Evolutionary conservation across 2,797 vertebrate species (phyloP).

Genomic region (Rhinophrynus dorsalis): DNA sequence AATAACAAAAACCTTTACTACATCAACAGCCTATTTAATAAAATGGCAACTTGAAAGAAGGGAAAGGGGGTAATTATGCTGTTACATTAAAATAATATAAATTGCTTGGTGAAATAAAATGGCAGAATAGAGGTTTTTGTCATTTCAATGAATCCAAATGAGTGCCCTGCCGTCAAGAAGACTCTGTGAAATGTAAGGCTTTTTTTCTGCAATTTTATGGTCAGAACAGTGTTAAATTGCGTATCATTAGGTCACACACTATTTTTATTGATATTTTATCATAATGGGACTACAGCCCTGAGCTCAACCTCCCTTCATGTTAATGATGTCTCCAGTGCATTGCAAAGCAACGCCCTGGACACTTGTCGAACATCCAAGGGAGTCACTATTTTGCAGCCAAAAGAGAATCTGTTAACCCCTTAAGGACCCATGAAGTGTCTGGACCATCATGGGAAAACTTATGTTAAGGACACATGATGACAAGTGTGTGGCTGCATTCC

Average conservation of each 20-base stretch:
- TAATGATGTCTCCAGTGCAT: too few species aligned
- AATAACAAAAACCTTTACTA: constrained; percentile 37
- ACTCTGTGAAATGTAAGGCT: constrained; percentile 37
- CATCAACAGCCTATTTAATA: constrained; percentile 42
- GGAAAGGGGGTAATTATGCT: constrained; percentile 45
- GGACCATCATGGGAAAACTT: too few species aligned
- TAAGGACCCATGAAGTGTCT: too few species aligned
- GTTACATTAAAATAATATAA: constrained; percentile 49
- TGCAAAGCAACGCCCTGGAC: too few species aligned
- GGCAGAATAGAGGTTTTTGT: constrained; percentile 12
- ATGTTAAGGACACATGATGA: too few species aligned
- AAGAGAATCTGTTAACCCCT: too few species aligned
- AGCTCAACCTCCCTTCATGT: too few species aligned
- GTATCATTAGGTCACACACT: constrained; percentile 23
- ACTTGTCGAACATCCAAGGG: too few species aligned
- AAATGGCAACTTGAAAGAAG: constrained; percentile 45
- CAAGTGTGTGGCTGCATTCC: too few species aligned
- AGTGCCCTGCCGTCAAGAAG: constrained; percentile 36
- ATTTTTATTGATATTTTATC: constrained; percentile 18
- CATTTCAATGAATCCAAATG: constrained; percentile 48
- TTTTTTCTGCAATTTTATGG: constrained; percentile 43
- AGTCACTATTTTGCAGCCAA: too few species aligned
- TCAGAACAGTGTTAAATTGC: constrained; percentile 47
- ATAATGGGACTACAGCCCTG: neutral
- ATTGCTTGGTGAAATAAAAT: constrained; percentile 47